Conservation (phyloP, 1,140 invertebrate species). For the Ceratina australensis region DNA sequence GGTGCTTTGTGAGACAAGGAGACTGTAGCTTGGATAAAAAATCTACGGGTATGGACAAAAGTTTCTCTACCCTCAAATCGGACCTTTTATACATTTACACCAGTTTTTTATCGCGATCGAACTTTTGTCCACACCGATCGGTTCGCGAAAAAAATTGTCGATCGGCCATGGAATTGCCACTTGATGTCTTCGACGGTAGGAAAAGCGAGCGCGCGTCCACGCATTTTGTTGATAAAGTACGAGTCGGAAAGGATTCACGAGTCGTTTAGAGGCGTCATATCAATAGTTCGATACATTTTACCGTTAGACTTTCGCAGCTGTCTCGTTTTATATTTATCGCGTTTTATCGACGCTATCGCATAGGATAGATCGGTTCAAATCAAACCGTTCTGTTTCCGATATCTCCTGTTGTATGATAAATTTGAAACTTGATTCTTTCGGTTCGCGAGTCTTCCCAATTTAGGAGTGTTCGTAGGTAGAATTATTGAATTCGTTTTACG, state of each 20-base stretch:
- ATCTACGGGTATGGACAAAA: slow-evolving; percentile 56
- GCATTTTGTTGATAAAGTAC: neutral
- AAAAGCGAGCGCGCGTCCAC: slow-evolving; percentile 16
- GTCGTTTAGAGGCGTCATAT: slow-evolving; percentile 38
- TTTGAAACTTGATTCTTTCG: neutral
- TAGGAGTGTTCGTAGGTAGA: slow-evolving; percentile 24
- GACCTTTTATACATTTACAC: slow-evolving; percentile 75
- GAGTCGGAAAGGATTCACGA: slow-evolving; percentile 35
- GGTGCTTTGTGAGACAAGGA: slow-evolving; percentile 25
- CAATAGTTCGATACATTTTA: slow-evolving; percentile 42
- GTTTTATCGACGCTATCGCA: neutral
- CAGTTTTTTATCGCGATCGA: slow-evolving; percentile 61
- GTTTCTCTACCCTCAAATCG: slow-evolving; percentile 49
- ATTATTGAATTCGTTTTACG: slow-evolving; percentile 11
- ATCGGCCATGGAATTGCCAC: slow-evolving; percentile 44
- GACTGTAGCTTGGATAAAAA: slow-evolving; percentile 32
- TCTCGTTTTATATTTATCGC: neutral
- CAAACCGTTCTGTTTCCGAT: neutral
- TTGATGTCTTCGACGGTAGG: slow-evolving; percentile 9
- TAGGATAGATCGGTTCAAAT: too few species aligned
- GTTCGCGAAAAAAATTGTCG: neutral
- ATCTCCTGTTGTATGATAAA: neutral
- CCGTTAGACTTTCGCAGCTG: slow-evolving; percentile 41
- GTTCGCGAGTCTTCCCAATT: slow-evolving; percentile 38
- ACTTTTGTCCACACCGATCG: slow-evolving; percentile 63